Evolutionary conservation across 1,140 invertebrate species (phyloP).

Genomic region (Penaeus indicus): DNA sequence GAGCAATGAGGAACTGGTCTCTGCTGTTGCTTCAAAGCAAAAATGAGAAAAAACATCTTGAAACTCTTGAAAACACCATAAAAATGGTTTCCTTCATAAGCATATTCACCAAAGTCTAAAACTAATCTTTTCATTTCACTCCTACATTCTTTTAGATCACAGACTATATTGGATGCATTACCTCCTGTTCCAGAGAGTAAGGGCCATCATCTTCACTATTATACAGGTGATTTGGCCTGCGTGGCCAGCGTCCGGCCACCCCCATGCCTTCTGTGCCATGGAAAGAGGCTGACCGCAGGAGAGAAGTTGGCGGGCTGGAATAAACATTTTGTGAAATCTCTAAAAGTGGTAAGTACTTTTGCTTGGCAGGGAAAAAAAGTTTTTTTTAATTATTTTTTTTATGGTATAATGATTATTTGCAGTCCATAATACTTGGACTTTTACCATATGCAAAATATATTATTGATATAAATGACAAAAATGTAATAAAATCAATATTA

Average conservation of each 20-base stretch:
- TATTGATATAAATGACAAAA: no score
- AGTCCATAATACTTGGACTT: no score
- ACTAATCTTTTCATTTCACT: no score
- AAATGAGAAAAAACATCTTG: neutral
- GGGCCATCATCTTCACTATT: slow-evolving; percentile 64
- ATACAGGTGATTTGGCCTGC: slow-evolving; percentile 50
- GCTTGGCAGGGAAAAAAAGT: no score
- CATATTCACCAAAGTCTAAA: no score
- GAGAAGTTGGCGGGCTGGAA: slow-evolving; percentile 71
- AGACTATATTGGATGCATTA: neutral
- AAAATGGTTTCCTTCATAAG: no score
- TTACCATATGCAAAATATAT: no score
- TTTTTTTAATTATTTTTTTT: no score
- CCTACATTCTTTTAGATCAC: no score
- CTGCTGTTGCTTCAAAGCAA: slow-evolving; percentile 17
- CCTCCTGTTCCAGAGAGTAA: slow-evolving; percentile 63
- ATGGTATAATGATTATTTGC: no score
- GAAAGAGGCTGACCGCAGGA: slow-evolving; percentile 74
- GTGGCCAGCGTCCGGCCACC: slow-evolving; percentile 44
- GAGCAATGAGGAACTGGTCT: slow-evolving; percentile 55
- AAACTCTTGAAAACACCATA: neutral
- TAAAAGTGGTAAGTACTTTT: neutral
- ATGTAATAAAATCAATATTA: no score
- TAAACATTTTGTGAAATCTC: neutral
- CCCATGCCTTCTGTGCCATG: slow-evolving; percentile 72